These are phyloP conservation scores for Rambutsinella grinnellia DNA, from an alignment of 2,888 invertebrate genomes.

Conservation along the genomic window DNA sequence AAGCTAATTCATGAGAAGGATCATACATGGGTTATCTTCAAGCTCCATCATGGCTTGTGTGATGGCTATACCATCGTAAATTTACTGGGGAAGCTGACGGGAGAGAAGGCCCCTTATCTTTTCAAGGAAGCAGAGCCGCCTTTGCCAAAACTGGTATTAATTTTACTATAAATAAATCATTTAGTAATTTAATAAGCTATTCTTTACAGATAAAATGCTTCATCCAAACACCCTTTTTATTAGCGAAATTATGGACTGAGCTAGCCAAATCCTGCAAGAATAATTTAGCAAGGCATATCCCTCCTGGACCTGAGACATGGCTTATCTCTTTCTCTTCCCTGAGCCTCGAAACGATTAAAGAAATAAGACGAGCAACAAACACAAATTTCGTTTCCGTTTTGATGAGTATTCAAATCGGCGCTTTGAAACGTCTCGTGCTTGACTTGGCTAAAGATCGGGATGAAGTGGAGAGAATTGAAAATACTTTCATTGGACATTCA, in stretches of 20 bases:
- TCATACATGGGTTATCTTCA: slow-evolving; percentile 24
- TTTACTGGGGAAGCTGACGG: slow-evolving; percentile 33
- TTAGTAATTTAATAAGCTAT: no score
- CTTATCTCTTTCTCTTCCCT: slow-evolving; percentile 46
- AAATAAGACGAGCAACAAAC: slow-evolving; percentile 31
- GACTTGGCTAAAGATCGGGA: background rate
- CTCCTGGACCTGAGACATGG: slow-evolving; percentile 37
- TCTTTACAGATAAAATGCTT: no score
- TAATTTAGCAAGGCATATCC: background rate
- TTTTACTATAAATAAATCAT: no score
- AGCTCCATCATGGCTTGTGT: slow-evolving; percentile 46
- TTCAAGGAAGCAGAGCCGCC: slow-evolving; percentile 18
- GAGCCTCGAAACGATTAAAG: slow-evolving; percentile 28
- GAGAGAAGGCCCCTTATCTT: slow-evolving; percentile 35
- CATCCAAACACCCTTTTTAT: no score
- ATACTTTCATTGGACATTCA: slow-evolving; percentile 6
- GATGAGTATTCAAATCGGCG: slow-evolving; percentile 29
- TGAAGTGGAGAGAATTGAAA: background rate
- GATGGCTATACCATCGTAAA: slow-evolving; percentile 51
- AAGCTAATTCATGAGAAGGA: slow-evolving; percentile 12
- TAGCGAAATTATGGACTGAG: background rate
- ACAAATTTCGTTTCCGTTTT: slow-evolving; percentile 41
- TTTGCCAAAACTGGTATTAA: no score
- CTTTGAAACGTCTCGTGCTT: slow-evolving; percentile 18
- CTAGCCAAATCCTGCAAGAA: background rate